Percentiles rank a stretch among this genome's conserved stretches.
phyloP scores from a whole-genome alignment of 2,797 vertebrate species.

The Novumbra hubbsi region DNA sequence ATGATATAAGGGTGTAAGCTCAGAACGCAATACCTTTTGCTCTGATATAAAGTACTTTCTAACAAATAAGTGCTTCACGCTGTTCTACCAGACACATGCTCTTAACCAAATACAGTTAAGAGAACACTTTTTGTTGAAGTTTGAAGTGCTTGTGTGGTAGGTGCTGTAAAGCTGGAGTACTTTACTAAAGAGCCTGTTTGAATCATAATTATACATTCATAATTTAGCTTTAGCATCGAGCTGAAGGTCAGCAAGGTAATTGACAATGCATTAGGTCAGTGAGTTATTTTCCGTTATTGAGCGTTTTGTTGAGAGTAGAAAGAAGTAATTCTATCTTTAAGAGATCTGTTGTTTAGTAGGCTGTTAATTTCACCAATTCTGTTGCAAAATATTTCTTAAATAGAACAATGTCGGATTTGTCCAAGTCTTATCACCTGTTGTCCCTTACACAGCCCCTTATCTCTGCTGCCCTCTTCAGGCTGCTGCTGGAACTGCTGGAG shows the following conservation, averaged over 20 bases:
- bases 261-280: slow-evolving; percentile 41
- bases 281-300: slow-evolving; percentile 38
- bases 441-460: slow-evolving; percentile 12
- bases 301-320: slow-evolving; percentile 43
- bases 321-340: not conserved
- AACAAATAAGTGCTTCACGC: not conserved
- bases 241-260: slow-evolving; percentile 55
- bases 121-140: slow-evolving; percentile 50
- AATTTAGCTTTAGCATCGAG: slow-evolving; percentile 52
- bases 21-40: no score
- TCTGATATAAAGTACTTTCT: not conserved
- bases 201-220: slow-evolving; percentile 33
- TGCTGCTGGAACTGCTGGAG: slow-evolving; percentile 93
- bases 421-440: not conserved
- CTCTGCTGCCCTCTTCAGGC: slow-evolving; percentile 74
- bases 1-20: no score
- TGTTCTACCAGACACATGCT: not conserved
- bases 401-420: not conserved
- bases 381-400: no score
- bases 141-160: slow-evolving; percentile 51
- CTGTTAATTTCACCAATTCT: no score
- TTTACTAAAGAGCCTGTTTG: slow-evolving; percentile 24
- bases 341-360: not conserved
- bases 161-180: not conserved
- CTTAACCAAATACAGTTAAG: not conserved